phyloP scores from a whole-genome alignment of 2,797 vertebrate species.

The Eospalax fontanierii region DNA sequence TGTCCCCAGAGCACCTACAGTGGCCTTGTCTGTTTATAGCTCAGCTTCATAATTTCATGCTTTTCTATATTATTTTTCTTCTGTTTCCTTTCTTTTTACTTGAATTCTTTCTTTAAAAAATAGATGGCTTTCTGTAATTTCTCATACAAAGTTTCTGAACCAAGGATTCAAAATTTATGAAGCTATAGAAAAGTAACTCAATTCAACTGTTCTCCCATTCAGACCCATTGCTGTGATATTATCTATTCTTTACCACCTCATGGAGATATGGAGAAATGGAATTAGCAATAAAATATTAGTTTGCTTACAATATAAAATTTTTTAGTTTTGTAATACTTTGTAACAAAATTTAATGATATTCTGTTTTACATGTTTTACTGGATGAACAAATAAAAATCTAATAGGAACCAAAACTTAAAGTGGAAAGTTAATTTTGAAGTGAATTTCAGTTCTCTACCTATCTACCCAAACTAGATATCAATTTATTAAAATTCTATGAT shows the following conservation, averaged over 20 bases:
- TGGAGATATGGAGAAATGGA: neutral
- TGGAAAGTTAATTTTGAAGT: neutral
- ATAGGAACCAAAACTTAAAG: neutral
- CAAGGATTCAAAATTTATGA: neutral
- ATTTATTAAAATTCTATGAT: neutral
- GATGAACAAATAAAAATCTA: neutral
- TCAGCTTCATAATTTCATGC: neutral
- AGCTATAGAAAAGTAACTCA: neutral
- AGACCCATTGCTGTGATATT: neutral
- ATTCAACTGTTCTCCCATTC: too few species aligned
- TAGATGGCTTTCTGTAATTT: too few species aligned
- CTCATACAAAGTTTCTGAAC: neutral
- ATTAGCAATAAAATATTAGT: neutral
- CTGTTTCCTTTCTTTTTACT: neutral
- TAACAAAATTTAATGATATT: constrained; percentile 12
- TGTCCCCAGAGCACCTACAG: neutral
- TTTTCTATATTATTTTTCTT: neutral
- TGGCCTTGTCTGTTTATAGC: neutral
- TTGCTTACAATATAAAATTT: neutral
- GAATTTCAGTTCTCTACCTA: neutral
- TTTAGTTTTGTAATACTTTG: neutral
- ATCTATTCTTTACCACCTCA: neutral
- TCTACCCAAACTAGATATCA: neutral
- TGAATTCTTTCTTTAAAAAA: neutral
- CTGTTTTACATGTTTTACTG: neutral